Evolutionary conservation across 1,140 invertebrate species (phyloP).

Genomic region (Macrobrachium rosenbergii): DNA sequence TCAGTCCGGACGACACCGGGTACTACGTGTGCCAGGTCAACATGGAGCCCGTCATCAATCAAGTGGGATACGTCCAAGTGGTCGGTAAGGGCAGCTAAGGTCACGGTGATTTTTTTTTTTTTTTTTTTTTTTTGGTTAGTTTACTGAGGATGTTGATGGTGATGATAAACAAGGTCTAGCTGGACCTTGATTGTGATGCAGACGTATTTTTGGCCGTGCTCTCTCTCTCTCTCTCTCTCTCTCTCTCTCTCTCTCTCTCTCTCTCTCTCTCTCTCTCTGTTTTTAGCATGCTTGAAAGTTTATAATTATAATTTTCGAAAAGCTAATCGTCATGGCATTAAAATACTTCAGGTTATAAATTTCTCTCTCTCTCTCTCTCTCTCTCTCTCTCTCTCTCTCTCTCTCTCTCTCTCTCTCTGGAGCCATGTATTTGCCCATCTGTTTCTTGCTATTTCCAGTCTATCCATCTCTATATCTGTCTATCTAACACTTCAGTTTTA

Average conservation of each 20-base stretch:
- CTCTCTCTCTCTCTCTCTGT: slow-evolving; percentile 13
- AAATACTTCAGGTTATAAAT: no score
- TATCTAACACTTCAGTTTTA: no score
- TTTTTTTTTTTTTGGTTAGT: background rate
- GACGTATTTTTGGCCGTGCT: background rate
- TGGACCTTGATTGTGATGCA: no score
- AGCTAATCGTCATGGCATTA: no score
- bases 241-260: background rate
- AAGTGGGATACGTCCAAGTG: slow-evolving; percentile 69
- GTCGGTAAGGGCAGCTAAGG: slow-evolving; percentile 67
- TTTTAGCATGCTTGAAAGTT: no score
- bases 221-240: background rate
- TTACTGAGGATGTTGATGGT: background rate
- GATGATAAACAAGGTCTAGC: no score
- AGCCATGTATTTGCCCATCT: no score
- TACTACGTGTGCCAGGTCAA: slow-evolving; percentile 70
- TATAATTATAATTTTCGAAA: no score
- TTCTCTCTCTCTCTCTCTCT: background rate
- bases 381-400: slow-evolving; percentile 1
- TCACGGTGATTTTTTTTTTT: background rate
- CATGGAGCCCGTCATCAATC: slow-evolving; percentile 69
- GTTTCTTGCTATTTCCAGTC: no score
- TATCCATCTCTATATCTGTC: no score
- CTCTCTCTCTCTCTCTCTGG: slow-evolving; percentile 19
- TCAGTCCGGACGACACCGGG: slow-evolving; percentile 67